Base-by-base conservation (phyloP, 2,888 invertebrate species). In the Congeria kusceri region DNA sequence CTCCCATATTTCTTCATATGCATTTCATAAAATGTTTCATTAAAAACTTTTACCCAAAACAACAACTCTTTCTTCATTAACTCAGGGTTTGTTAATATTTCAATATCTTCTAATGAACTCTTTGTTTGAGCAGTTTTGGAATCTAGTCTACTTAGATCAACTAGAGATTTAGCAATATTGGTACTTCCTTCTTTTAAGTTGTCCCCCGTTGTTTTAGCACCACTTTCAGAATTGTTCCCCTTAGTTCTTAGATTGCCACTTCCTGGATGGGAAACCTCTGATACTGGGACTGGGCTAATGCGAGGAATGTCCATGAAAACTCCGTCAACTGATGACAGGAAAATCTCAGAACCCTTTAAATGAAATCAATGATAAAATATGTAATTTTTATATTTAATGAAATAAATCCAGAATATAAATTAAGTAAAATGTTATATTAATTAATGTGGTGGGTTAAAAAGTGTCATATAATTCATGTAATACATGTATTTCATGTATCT, bases 11-110 rank as follows among this genome's bases (percentile, higher is more conserved):
- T 74, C 58, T 53, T 65, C 13, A 77, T 58, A 62, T 87, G 88
- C 28, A 87, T 74, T n/a, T 70, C 29, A 32, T 80, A 66, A 32
- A 88, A 70, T 11, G 86, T 83, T 53, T 46, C 59, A 67, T 87
- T 86, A 13, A 91, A 74, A 23, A 85, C 78, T 32, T 46, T 68
- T 0, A 89, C 77, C 91, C 91, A 91, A 13, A 79, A 78, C 29
- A 66, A 67, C 18, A 91, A 69, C 29, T 80, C 72, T 56, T 71
- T 56, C 20, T 72, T 65, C 32, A 88, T 61, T 15, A 57, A 39
- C 15, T 47, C 78, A 27, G 81, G 76, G 66, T 87, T 74, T 27
- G 86, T 70, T 3, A 87, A 27, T 11, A 85, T 67, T 25, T 56
- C 27, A 18, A 82, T 47, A 65, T 87, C 84, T 28, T 84, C 80